Evolutionary conservation across 92 coral and sea anemone genomes (phyloP), one percentile per base, ranked within the genome.

Genomic region (Phenganax marumi): DNA sequence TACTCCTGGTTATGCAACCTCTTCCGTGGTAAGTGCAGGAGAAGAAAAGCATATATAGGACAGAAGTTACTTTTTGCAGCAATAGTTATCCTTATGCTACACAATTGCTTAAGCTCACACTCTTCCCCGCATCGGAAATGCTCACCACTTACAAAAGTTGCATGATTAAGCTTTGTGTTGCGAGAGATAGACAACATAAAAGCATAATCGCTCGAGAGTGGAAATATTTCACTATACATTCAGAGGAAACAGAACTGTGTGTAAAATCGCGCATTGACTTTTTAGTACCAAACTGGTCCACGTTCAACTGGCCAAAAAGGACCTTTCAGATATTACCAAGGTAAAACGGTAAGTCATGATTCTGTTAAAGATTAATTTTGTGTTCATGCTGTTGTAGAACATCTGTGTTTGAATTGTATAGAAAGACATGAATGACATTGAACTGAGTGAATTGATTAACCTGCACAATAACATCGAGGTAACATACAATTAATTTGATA

Each of bases 281-380:
- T 25, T 2, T 19, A 75, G 80, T 52, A 52, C 55, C 66, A 16
- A 50, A 25, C 46, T 23, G 14, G 50, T 23, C 47, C 47, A 14
- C 53, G 80, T n/a, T 10, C 80, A 46, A 53, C 50, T 64, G 70
- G 70, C 8, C 12, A 64, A 23, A 75, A 75, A 25, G 80, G 80
- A 7, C 80, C 80, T 52, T 75, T 22, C 55, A 49, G 80, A 54
- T 75, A 75, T 54, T 75, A 75, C 17, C 65, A 46, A 75, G 62
- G 54, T 4, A 57, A 47, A 55, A 49, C 39, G 80, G 80, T 75
- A 75, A 75, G 80, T 8, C 50, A 73, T 52, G 50, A 70, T 17
- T 70, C 47, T 9, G 47, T 43, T 70, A 0, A 14, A 56, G 3
- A 56, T 2, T 17, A 18, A 19, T 43, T 9, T 68, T 26, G 73